Evolutionary conservation across 2,888 invertebrate genomes (phyloP), one percentile per base, ranked within the genome.

Genomic region (Spodoptera littoralis): DNA sequence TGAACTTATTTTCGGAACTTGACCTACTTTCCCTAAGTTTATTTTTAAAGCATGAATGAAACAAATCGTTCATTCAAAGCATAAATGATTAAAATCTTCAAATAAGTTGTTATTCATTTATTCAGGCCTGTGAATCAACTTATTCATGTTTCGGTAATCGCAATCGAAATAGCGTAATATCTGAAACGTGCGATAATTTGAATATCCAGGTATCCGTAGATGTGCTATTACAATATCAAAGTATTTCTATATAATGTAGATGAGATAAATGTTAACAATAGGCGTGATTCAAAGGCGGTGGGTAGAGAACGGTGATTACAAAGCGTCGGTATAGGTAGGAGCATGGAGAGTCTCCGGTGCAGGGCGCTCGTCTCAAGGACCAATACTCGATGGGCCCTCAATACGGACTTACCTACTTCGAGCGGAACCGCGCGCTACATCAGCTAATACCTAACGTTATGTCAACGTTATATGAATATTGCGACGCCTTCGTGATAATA

Each of bases 341-440:
- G 60, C 54, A 54, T 86, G 78, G 86, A 85, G 82, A 80, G 87
- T 85, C 90, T 91, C 84, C 60, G 84, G 76, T 87, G 85, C 88
- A 89, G 87, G 82, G 90, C 87, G 87, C 90, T 90, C 76, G 88
- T 90, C 88, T 92, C 85, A 77, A 93, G 93, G 84, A 83, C 89
- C 83, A 87, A 88, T 88, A 88, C 92, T 93, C 81, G 87, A 90
- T 90, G 80, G 83, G 80, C 85, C 83, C 89, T 89, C 83, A 70
- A 80, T 67, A 65, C 65, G 57, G 70, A 68, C 83, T 77, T 82
- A 79, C 84, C 81, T 84, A 84, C 82, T 80, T 75, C 73, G 67
- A 27, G 18, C 24, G 27, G 50, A 27, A 47, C 46, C 62, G 56
- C 57, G 44, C 70, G 70, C 75, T 73, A 80, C 79, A 79, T 82